Percentiles rank a stretch among this genome's conserved stretches.
These are phyloP conservation scores for Urechis unicinctus DNA, from an alignment of 2,888 invertebrate species.

Conservation along the genomic window DNA sequence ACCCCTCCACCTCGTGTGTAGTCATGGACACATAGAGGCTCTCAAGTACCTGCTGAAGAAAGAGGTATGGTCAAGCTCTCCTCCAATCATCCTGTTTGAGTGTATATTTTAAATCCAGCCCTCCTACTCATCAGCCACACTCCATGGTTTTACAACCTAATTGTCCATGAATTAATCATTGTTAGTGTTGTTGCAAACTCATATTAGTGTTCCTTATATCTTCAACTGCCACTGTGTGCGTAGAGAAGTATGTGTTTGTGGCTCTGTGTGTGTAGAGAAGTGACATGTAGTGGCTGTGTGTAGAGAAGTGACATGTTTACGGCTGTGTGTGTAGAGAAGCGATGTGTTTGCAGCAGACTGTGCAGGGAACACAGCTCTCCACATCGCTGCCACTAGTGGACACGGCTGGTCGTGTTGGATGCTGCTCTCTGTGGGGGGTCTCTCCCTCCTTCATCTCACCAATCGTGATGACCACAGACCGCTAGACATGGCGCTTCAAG, in stretches of 20 bases:
- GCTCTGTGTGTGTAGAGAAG: too few species aligned
- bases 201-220: too few species aligned
- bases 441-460: conserved; percentile 23
- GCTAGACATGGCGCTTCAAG: conserved; percentile 21
- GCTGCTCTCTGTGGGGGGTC: conserved; percentile 29
- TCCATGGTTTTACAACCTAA: background rate
- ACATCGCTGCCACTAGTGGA: conserved; percentile 37
- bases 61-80: conserved; percentile 21
- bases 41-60: conserved; percentile 35
- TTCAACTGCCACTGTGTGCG: too few species aligned
- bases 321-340: conserved; percentile 27
- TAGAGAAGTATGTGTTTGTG: too few species aligned
- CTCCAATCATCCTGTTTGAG: background rate
- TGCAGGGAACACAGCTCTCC: conserved; percentile 39
- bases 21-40: conserved; percentile 38
- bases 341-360: conserved; percentile 28
- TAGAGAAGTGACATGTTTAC: background rate
- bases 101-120: background rate
- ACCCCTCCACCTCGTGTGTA: conserved; percentile 36
- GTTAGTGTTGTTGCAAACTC: too few species aligned
- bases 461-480: conserved; percentile 39
- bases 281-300: background rate
- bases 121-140: too few species aligned
- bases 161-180: background rate
- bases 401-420: conserved; percentile 34